These are phyloP conservation scores for Morinoia aosen DNA, from an alignment of 2,888 invertebrate species.

Conservation along the genomic window DNA sequence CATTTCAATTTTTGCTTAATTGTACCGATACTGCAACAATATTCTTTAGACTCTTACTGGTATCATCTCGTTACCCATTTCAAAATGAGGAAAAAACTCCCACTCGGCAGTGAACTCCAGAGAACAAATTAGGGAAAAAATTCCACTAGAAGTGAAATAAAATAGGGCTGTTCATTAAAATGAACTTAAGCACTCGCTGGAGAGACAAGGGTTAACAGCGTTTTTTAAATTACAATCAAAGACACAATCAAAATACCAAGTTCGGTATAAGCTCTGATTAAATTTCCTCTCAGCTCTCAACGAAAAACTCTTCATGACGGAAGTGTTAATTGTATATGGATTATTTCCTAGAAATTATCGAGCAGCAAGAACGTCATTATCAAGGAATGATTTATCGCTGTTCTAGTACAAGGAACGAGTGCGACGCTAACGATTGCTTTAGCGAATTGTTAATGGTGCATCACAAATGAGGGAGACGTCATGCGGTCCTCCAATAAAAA, in stretches of 20 bases:
- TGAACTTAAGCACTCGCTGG: too few relatives aligned
- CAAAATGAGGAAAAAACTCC: too few relatives aligned
- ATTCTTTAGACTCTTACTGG: too few relatives aligned
- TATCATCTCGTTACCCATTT: too few relatives aligned
- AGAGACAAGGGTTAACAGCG: too few relatives aligned
- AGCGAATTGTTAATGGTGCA: slow-evolving; percentile 1
- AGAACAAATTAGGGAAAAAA: too few relatives aligned
- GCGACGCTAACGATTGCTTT: slow-evolving; percentile 17
- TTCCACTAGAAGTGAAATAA: too few relatives aligned
- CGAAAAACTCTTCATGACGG: not conserved
- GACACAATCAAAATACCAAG: not conserved
- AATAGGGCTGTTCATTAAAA: too few relatives aligned
- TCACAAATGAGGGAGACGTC: not conserved
- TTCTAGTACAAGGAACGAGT: not conserved
- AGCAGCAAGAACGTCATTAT: not conserved
- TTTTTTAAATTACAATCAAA: not conserved
- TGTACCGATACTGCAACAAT: too few relatives aligned
- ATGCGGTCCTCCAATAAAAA: slow-evolving; percentile 5
- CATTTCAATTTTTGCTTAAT: too few relatives aligned
- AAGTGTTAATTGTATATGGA: not conserved
- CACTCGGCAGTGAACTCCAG: too few relatives aligned
- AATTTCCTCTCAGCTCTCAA: not conserved
- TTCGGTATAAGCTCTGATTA: not conserved
- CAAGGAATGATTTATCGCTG: not conserved
- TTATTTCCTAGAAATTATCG: not conserved